These are phyloP conservation scores for Lonchura striata DNA, from an alignment of 2,113 vertebrate species.

Conservation along the genomic window DNA sequence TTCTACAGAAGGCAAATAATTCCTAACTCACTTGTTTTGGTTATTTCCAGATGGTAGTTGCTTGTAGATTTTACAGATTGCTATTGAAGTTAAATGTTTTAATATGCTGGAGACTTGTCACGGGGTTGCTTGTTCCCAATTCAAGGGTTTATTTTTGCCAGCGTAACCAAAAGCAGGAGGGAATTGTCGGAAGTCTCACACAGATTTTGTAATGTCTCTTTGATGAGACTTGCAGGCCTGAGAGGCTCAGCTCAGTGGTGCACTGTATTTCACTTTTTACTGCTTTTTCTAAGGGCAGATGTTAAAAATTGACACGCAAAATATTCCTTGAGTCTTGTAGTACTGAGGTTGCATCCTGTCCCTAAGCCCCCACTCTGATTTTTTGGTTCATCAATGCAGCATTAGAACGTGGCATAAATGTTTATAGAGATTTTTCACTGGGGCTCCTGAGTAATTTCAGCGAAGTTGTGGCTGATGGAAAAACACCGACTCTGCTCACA, in stretches of 20 bases:
- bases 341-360: background rate
- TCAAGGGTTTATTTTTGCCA: slow-evolving; percentile 5
- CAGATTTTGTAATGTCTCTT: background rate
- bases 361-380: background rate
- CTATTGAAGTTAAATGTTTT: background rate
- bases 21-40: background rate
- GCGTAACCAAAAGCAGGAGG: background rate
- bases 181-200: background rate
- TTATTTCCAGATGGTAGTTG: background rate
- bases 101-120: background rate
- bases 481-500: background rate
- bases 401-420: background rate
- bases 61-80: background rate
- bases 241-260: accelerated
- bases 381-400: background rate
- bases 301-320: background rate
- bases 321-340: background rate
- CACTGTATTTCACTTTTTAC: background rate
- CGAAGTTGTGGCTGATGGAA: slow-evolving; percentile 5
- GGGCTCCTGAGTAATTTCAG: background rate
- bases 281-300: background rate
- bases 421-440: background rate
- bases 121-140: background rate
- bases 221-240: background rate
- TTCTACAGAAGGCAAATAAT: background rate